Base-by-base conservation (phyloP, 2,113 vertebrate genomes). In the Sciurus niger region DNA sequence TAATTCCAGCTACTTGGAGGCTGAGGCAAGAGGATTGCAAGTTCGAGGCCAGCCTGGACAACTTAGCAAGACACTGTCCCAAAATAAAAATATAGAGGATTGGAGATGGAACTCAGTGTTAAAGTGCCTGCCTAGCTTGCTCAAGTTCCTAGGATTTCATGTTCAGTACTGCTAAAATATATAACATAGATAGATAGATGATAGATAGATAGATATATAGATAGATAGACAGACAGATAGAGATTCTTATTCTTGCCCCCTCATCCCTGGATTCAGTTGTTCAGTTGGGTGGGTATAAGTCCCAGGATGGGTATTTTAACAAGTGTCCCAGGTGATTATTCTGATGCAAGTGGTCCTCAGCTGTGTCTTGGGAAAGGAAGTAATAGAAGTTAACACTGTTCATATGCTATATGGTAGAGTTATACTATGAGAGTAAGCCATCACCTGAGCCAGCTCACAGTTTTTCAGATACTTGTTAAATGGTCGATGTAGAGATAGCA, bases 401-500 rank as follows among this genome's bases (percentile, higher is more conserved):
- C 25, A 7, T 46, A 4, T 60, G 30, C 34, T 80, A 4, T 68
- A 68, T 68, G 9, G 5, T 40, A 30, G 34, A 48, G 63, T 90
- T 55, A 63, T 3, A 18, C 16, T n/a, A 0, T 46, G 43, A 74
- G 48, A 16, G 7, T 68, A 18, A 7, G 1, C 30, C 22, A 1
- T 43, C 40, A 10, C 78, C 58, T 2, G 10, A 72, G 51, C 67
- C 30, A 46, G 4, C 22, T 90, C 76, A 55, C 14, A 20, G 1
- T 0, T 28, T 93, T 40, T 51, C 10, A 32, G 53, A 53, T 67
- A 77, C 43, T 76, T 34, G 83, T 40, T 70, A 79, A 85, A 53
- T 80, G 30, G 10, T 13, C 34, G 53, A 20, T 58, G 72, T 18
- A 48, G 14, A 53, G 55, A 79, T 0, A 84, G 22, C 1, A 28